A percentile compares a stretch with the other conserved stretches of the same genome.
Conservation (phyloP, 2,797 vertebrate species). For the Ceyx erithaca region DNA sequence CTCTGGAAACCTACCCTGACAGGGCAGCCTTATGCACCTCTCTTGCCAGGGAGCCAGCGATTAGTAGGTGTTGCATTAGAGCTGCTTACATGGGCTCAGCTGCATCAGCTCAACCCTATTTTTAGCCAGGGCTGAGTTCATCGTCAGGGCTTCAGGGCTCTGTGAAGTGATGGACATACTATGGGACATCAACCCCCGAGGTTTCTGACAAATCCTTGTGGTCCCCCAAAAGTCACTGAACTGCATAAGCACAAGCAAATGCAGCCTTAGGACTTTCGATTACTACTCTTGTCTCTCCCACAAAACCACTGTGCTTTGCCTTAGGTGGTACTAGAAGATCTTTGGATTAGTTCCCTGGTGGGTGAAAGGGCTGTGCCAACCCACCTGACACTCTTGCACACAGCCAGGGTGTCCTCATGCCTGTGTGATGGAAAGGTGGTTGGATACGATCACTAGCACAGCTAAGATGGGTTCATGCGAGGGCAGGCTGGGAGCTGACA, state of each 20-base stretch:
- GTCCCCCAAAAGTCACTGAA: rapidly evolving
- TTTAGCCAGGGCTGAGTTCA: not conserved
- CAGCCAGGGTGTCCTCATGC: not conserved
- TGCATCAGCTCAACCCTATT: not conserved
- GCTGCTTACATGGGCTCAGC: slow-evolving; percentile 32
- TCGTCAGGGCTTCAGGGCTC: not conserved
- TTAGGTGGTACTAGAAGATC: not conserved
- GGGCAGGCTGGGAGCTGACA: not conserved
- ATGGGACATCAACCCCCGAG: rapidly evolving
- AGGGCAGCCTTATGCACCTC: not conserved
- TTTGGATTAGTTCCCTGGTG: rapidly evolving
- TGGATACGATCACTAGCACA: rapidly evolving
- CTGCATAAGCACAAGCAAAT: rapidly evolving
- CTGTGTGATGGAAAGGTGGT: not conserved
- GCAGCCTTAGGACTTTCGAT: rapidly evolving
- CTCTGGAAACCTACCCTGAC: not conserved
- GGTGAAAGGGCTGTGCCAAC: not conserved
- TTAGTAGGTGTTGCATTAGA: slow-evolving; percentile 30
- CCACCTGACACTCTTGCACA: rapidly evolving
- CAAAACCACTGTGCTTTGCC: not conserved
- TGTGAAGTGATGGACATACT: not conserved
- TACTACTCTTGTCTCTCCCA: not conserved
- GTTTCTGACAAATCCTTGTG: not conserved
- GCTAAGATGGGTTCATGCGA: not conserved
- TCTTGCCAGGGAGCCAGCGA: rapidly evolving